phyloP scores from a whole-genome alignment of 2,797 vertebrate genomes.

The Potorous gilbertii region DNA sequence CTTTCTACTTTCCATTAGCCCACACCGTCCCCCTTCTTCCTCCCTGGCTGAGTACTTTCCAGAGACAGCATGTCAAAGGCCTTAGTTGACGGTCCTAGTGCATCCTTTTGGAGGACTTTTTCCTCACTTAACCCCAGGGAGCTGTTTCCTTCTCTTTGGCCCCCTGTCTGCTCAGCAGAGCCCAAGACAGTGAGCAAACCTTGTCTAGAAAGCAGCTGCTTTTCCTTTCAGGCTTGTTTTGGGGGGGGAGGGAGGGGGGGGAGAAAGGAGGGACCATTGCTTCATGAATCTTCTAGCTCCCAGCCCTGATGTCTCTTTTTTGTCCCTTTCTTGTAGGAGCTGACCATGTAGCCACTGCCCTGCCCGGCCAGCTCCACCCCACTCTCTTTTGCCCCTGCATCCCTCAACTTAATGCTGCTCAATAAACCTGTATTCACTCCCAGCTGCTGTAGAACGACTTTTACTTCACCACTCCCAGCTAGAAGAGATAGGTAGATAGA shows the following conservation, averaged over 20 bases:
- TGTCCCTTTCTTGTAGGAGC: slow-evolving; percentile 86
- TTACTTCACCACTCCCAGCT: neutral
- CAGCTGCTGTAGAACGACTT: neutral
- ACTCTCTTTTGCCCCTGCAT: neutral
- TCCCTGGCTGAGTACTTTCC: neutral
- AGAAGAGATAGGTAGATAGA: neutral
- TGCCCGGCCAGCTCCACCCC: slow-evolving; percentile 49
- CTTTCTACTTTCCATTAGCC: neutral
- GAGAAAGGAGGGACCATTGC: neutral
- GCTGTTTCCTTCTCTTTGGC: neutral
- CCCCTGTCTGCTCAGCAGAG: neutral
- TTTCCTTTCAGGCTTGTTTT: neutral
- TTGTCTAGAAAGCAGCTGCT: neutral
- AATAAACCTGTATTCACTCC: slow-evolving; percentile 89
- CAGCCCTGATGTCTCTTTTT: neutral
- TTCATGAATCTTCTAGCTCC: neutral
- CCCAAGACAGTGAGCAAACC: neutral
- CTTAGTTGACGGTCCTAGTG: neutral
- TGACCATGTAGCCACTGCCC: slow-evolving; percentile 93
- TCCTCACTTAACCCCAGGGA: neutral
- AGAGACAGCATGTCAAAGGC: neutral
- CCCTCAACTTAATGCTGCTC: slow-evolving; percentile 83
- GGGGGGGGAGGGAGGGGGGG: neutral
- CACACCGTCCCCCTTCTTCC: accelerated
- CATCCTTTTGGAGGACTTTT: neutral